A percentile compares a stretch with the other conserved stretches of the same genome.
These are phyloP conservation scores for Camptogramma bilineatum DNA, from an alignment of 2,888 invertebrate species.

Conservation along the genomic window DNA sequence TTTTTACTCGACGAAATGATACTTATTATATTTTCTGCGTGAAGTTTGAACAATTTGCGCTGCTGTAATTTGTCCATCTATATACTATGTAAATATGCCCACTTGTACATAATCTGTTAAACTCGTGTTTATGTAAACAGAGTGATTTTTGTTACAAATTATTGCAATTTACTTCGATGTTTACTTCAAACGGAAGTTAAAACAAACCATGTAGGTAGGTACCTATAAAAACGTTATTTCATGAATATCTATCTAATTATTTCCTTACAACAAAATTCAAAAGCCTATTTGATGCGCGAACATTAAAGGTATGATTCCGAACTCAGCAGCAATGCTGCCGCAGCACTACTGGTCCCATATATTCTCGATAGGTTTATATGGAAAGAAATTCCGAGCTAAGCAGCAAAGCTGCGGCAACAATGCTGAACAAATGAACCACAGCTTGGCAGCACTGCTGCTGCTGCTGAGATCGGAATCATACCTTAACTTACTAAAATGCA, in stretches of 20 bases:
- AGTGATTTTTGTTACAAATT: slow-evolving; percentile 6
- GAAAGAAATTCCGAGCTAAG: too few species aligned
- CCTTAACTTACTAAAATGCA: too few species aligned
- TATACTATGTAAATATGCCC: slow-evolving; percentile 17
- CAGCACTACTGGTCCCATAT: too few species aligned
- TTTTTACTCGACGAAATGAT: slow-evolving; percentile 61
- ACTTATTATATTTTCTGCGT: slow-evolving; percentile 52
- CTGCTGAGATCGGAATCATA: too few species aligned
- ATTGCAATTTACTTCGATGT: slow-evolving; percentile 10
- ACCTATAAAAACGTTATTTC: neutral
- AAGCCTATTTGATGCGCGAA: too few species aligned
- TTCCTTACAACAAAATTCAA: slow-evolving; percentile 8
- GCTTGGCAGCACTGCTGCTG: too few species aligned
- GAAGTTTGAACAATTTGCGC: slow-evolving; percentile 47
- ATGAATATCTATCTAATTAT: neutral
- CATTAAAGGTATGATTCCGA: too few species aligned
- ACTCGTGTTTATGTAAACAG: slow-evolving; percentile 16
- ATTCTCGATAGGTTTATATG: too few species aligned
- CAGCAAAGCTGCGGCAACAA: too few species aligned
- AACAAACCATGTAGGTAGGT: neutral
- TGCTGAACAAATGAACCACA: too few species aligned
- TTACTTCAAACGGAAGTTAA: neutral
- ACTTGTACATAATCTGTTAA: slow-evolving; percentile 12
- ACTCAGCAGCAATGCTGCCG: too few species aligned
- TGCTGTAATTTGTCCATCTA: slow-evolving; percentile 34